phyloP scores from a whole-genome alignment of 2,797 vertebrate genomes.

The Lagodon rhomboides region DNA sequence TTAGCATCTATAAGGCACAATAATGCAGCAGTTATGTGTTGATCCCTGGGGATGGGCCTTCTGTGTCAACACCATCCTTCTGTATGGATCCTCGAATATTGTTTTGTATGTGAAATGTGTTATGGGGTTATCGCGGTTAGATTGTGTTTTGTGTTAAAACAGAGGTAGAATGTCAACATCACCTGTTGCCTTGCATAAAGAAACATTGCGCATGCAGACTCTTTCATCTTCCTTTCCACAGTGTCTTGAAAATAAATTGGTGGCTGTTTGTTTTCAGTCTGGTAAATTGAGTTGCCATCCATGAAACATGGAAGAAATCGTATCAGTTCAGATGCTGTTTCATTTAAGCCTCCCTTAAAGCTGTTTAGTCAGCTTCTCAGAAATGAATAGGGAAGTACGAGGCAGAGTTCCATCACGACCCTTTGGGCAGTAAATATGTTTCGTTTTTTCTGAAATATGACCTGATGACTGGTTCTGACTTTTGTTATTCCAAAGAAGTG shows the following conservation, averaged over 20 bases:
- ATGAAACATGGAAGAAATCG: background rate
- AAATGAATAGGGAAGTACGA: slow-evolving; percentile 16
- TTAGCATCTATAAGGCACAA: slow-evolving; percentile 3
- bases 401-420: background rate
- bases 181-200: background rate
- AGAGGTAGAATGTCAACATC: slow-evolving; percentile 1
- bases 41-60: slow-evolving; percentile 11
- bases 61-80: background rate
- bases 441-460: background rate
- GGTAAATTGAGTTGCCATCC: background rate
- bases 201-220: background rate
- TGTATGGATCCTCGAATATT: background rate
- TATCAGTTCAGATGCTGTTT: background rate
- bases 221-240: background rate
- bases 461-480: background rate
- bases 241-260: slow-evolving; percentile 2
- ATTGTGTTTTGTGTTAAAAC: slow-evolving; percentile 21
- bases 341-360: background rate
- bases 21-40: slow-evolving; percentile 10
- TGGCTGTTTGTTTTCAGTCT: slow-evolving; percentile 8
- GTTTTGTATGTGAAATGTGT: slow-evolving; percentile 10
- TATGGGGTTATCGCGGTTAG: slow-evolving; percentile 6
- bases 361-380: background rate
- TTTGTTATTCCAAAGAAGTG: background rate
- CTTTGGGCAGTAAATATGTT: background rate